A percentile compares a stretch with the other conserved stretches of the same genome.
phyloP scores from a whole-genome alignment of 2,888 invertebrate genomes.

The Sphaeridia pumilis region DNA sequence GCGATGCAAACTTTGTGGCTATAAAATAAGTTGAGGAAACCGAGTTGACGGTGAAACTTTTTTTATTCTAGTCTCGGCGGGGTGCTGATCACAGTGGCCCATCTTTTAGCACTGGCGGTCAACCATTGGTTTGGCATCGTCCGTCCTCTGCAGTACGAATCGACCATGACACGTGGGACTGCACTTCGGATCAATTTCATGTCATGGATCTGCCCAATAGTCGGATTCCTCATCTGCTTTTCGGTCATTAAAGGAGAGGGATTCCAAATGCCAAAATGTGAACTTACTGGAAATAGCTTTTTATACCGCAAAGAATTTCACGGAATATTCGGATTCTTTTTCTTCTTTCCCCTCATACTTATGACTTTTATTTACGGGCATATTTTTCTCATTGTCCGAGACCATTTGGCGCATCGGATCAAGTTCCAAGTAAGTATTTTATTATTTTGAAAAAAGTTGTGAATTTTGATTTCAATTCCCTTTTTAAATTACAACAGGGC shows the following conservation, averaged over 20 bases:
- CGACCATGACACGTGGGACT: conserved; percentile 47
- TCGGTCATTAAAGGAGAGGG: conserved; percentile 42
- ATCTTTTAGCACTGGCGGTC: conserved; percentile 51
- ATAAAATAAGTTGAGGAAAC: no score
- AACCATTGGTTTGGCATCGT: conserved; percentile 57
- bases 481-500: no score
- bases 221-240: conserved; percentile 46
- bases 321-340: conserved; percentile 44
- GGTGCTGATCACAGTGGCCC: conserved; percentile 51
- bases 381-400: conserved; percentile 48
- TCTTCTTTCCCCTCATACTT: conserved; percentile 48
- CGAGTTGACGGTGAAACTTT: no score
- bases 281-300: conserved; percentile 26
- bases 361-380: conserved; percentile 51
- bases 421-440: conserved; percentile 38
- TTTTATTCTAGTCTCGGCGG: conserved; percentile 45
- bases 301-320: conserved; percentile 43
- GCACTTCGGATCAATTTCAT: conserved; percentile 44
- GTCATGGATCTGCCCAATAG: conserved; percentile 49
- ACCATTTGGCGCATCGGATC: conserved; percentile 45
- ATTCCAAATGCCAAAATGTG: conserved; percentile 38
- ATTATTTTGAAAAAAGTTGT: no score
- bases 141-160: conserved; percentile 51
- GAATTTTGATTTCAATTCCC: no score
- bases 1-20: neutral